A percentile compares a stretch with the other conserved stretches of the same genome.
These are phyloP conservation scores for Holacanthella duospinosa DNA, from an alignment of 2,888 invertebrate genomes.

Conservation along the genomic window DNA sequence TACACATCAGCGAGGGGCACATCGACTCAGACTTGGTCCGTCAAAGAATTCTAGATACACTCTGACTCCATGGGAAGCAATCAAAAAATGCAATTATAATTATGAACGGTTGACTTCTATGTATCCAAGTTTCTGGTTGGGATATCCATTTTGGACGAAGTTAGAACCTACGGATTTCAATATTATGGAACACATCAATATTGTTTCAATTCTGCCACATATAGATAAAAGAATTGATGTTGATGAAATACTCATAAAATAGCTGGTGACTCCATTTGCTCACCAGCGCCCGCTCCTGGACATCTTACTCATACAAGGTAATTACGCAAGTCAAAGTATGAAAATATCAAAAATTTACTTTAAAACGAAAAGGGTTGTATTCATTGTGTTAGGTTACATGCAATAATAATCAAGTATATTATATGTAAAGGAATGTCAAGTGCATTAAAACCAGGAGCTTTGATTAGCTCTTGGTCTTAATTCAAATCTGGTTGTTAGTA, in stretches of 20 bases:
- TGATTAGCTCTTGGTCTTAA: too few species aligned
- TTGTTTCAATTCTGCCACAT: not conserved
- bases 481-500: too few species aligned
- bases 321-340: too few species aligned
- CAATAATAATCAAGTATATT: too few species aligned
- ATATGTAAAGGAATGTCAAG: too few species aligned
- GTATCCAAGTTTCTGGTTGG: not conserved
- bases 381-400: too few species aligned
- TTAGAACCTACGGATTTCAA: not conserved
- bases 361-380: too few species aligned
- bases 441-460: too few species aligned
- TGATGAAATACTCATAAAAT: not conserved
- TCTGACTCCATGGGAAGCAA: too few species aligned
- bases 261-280: not conserved
- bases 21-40: not conserved
- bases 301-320: not conserved
- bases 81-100: not conserved
- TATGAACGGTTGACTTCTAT: not conserved
- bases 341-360: too few species aligned
- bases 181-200: not conserved
- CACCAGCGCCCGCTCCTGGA: not conserved
- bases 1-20: not conserved
- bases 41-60: not conserved
- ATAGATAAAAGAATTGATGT: not conserved
- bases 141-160: not conserved